Base-by-base conservation (phyloP, 2,888 invertebrate genomes). In the Papilio protenor region DNA sequence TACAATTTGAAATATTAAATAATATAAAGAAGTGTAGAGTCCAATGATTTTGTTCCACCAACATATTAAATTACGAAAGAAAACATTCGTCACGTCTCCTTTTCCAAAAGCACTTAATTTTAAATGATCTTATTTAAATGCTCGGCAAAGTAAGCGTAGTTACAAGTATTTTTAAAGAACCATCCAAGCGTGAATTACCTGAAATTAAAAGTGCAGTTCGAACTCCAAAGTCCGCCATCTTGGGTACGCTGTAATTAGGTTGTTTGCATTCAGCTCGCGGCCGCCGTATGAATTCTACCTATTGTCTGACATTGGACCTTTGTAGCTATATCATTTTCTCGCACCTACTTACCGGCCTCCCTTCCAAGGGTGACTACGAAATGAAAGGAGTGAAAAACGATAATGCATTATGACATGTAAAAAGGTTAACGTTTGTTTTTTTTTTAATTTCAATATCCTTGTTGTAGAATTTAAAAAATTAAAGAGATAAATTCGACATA, bases 281-380 rank as follows among this genome's bases (percentile, higher is more conserved):
- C 84, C 84, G 78, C 85, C 90, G 93, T 94, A 94, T 94, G 94
- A 94, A 94, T 94, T 94, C 90, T 93, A 92, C 93, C 94, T 94
- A 94, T 91, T 92, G 93, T 93, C 94, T 94, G 94, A 94, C 94
- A 92, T 93, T 90, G 93, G 94, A 94, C 94, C 94, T 93, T 87
- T 81, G 90, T 80, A 91, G 93, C 93, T 94, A 94, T 93, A 94
- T 94, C 94, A 94, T 93, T 94, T 88, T 80, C 84, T 92, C 87
- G 88, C 93, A 93, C 93, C 93, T 92, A 91, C 89, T 87, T 86
- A 85, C 82, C 27, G 21, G 55, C 47, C 61, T 78, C 82, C 84
- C 84, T 82, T 83, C 82, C 82, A 83, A 85, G 87, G 86, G 84
- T 80, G 81, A 81, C 81, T 83, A 83, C 82, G 83, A 87, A 85